Conservation (phyloP, 2,888 invertebrate species). For the Onchidella celtica region DNA sequence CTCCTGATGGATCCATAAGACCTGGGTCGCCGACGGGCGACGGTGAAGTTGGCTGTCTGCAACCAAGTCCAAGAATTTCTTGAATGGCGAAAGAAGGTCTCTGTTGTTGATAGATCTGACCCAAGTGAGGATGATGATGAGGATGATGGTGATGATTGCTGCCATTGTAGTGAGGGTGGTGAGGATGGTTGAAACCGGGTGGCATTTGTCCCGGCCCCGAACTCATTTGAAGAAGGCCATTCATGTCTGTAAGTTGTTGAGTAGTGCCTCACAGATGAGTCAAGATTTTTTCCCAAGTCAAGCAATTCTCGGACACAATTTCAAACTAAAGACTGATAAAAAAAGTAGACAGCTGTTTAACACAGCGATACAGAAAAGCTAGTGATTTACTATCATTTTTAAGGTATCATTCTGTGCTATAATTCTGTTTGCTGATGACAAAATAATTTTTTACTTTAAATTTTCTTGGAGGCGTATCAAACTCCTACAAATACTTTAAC, state of each 20-base stretch:
- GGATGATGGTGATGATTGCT: conserved; percentile 30
- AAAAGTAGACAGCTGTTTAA: too few relatives aligned
- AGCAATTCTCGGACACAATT: too few relatives aligned
- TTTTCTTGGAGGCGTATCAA: too few relatives aligned
- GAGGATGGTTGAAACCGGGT: conserved; percentile 46
- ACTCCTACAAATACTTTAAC: too few relatives aligned
- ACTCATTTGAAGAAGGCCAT: conserved; percentile 46
- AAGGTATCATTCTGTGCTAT: too few relatives aligned
- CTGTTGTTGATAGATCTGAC: conserved; percentile 83
- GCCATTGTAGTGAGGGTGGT: conserved; percentile 48
- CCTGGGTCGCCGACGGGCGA: conserved; percentile 33
- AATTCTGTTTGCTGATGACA: too few relatives aligned
- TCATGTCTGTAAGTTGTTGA: conserved; percentile 36
- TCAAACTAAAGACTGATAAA: too few relatives aligned
- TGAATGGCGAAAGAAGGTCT: conserved; percentile 93
- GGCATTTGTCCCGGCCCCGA: conserved; percentile 45
- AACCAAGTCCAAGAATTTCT: conserved; percentile 87
- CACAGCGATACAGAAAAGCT: too few relatives aligned
- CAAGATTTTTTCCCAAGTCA: too few relatives aligned
- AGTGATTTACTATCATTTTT: too few relatives aligned
- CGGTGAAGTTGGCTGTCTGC: conserved; percentile 60
- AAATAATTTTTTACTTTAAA: too few relatives aligned
- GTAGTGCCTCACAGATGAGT: too few relatives aligned
- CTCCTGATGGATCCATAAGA: conserved; percentile 63
- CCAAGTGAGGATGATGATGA: conserved; percentile 46